Evolutionary conservation across 1,140 invertebrate genomes (phyloP).

Genomic region (Brachionus paranguensis): DNA sequence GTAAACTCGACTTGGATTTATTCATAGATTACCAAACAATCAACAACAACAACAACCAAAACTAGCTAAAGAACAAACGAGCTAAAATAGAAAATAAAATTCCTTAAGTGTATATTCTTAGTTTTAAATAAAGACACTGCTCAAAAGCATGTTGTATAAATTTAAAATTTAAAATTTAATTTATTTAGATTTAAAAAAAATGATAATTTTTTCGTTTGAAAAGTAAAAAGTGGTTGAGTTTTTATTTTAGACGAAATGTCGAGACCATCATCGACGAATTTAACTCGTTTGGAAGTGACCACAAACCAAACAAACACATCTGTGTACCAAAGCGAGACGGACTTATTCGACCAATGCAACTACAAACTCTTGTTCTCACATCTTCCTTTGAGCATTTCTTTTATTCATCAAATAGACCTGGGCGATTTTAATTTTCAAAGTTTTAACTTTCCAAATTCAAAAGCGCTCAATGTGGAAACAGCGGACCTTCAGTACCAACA

Average conservation of each 20-base stretch:
- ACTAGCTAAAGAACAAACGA: not conserved
- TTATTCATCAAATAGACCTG: not conserved
- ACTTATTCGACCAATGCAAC: constrained; percentile 11
- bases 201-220: not conserved
- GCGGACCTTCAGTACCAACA: not conserved
- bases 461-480: not conserved
- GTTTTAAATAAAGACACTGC: not conserved
- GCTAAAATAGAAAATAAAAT: not conserved
- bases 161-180: not conserved
- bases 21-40: not conserved
- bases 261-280: not conserved
- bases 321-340: not conserved
- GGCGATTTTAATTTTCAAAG: not conserved
- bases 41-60: not conserved
- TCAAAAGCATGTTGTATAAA: not conserved
- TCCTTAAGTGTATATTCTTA: constrained; percentile 1
- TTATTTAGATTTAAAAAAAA: constrained; percentile 33
- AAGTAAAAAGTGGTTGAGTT: not conserved
- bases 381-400: not conserved
- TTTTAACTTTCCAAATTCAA: not conserved
- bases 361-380: constrained; percentile 3
- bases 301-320: not conserved
- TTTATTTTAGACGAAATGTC: not conserved
- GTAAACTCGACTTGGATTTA: not conserved
- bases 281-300: not conserved